A percentile compares a stretch with the other conserved stretches of the same genome.
Conservation (phyloP, 2,888 invertebrate genomes). For the Philaethria dido region DNA sequence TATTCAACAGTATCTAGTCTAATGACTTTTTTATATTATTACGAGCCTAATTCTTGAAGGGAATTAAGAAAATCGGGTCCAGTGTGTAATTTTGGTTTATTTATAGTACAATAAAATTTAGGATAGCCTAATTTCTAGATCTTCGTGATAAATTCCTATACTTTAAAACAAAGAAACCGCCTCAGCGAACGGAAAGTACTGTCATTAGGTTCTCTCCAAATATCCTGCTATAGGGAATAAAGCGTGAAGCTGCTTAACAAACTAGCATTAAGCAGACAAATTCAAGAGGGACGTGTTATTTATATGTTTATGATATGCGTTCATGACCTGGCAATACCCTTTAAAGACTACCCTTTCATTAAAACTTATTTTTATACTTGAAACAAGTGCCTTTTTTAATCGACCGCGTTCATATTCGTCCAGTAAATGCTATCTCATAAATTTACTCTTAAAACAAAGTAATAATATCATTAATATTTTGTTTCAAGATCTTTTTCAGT, state of each 20-base stretch:
- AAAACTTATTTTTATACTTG: conserved; percentile 14
- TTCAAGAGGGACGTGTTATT: neutral
- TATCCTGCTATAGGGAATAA: too few relatives aligned
- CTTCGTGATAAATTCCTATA: neutral
- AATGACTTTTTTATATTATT: too few relatives aligned
- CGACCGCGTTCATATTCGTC: conserved; percentile 10
- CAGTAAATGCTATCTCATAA: conserved; percentile 4
- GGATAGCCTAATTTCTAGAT: neutral
- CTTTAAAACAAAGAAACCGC: neutral
- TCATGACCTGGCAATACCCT: conserved; percentile 7
- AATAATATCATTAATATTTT: neutral
- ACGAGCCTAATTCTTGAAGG: too few relatives aligned
- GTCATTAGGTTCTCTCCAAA: too few relatives aligned
- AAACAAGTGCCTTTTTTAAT: conserved; percentile 12
- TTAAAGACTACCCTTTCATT: conserved; percentile 10
- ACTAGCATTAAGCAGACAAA: neutral
- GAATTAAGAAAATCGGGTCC: too few relatives aligned
- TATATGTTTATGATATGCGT: neutral
- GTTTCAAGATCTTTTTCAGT: too few relatives aligned
- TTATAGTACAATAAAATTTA: too few relatives aligned
- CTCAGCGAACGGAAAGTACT: too few relatives aligned
- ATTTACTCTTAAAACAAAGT: neutral
- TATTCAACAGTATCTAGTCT: too few relatives aligned
- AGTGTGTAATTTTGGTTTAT: too few relatives aligned
- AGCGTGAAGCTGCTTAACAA: too few relatives aligned